Percentiles rank a stretch among this genome's conserved stretches.
Evolutionary conservation across 1,140 invertebrate species (phyloP).

Genomic region (Caenorhabditis briggsae): DNA sequence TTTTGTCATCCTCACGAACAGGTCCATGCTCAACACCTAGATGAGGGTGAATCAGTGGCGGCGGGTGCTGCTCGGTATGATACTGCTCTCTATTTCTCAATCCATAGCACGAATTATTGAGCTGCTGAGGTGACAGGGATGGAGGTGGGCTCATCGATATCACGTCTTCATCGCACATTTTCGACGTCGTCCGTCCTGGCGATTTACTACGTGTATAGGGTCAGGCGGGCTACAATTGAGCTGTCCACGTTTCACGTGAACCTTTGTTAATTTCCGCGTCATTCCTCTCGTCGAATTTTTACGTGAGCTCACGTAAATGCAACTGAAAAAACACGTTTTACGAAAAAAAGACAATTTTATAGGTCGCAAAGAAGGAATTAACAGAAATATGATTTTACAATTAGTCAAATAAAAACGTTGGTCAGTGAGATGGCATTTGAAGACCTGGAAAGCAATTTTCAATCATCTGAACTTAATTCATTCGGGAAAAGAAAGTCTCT

Average conservation of each 20-base stretch:
- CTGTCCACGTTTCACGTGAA: slow-evolving; percentile 37
- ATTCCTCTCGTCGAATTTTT: not conserved
- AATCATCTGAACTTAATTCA: not conserved
- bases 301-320: no score
- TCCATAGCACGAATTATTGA: not conserved
- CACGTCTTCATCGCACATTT: slow-evolving; percentile 29
- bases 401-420: not conserved
- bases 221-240: not conserved
- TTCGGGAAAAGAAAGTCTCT: not conserved
- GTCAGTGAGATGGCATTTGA: not conserved
- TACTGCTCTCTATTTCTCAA: not conserved
- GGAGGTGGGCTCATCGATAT: slow-evolving; percentile 17
- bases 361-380: no score
- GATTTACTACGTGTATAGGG: slow-evolving; percentile 8
- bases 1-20: not conserved
- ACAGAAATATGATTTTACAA: not conserved
- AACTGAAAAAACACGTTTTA: no score
- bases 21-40: not conserved
- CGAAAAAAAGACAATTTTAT: no score
- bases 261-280: not conserved
- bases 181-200: not conserved
- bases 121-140: not conserved
- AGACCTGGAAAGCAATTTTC: not conserved
- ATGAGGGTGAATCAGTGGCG: not conserved
- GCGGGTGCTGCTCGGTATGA: not conserved